A percentile compares a stretch with the other conserved stretches of the same genome.
These are phyloP conservation scores for Anguilla obscura DNA, from an alignment of 2,797 vertebrate species.

Conservation along the genomic window DNA sequence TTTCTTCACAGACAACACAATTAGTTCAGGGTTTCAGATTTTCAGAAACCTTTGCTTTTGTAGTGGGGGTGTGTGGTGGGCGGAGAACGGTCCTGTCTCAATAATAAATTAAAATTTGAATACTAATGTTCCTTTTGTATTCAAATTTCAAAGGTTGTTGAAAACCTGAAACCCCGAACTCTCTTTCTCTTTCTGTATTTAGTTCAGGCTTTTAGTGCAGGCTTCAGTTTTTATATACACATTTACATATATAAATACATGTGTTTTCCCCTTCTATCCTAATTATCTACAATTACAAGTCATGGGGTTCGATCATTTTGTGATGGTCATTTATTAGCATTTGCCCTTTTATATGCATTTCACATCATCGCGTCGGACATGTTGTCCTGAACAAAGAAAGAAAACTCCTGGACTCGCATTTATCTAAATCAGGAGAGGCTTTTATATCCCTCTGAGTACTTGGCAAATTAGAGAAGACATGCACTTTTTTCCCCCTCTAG, in stretches of 20 bases:
- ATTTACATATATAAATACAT: too few species aligned
- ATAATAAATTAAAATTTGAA: neutral
- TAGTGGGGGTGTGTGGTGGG: neutral
- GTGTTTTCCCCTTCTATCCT: too few species aligned
- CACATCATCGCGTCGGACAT: neutral
- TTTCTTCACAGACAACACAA: slow-evolving; percentile 2
- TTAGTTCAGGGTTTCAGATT: neutral
- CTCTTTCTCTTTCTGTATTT: too few species aligned
- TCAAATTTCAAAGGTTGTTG: too few species aligned
- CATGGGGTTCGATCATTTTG: neutral
- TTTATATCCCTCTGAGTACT: neutral
- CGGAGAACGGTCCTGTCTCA: neutral
- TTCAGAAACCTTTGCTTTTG: neutral
- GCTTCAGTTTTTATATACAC: too few species aligned
- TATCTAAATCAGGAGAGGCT: neutral
- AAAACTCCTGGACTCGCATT: neutral
- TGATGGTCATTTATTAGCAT: neutral
- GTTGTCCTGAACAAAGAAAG: neutral
- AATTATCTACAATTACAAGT: too few species aligned
- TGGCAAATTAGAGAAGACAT: neutral
- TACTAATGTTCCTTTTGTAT: too few species aligned
- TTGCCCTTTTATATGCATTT: neutral
- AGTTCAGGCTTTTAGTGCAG: too few species aligned
- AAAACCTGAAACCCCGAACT: too few species aligned
- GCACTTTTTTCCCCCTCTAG: slow-evolving; percentile 55